Evolutionary conservation across 2,888 invertebrate species (phyloP), one percentile per base, ranked within the genome.

Genomic region (Drosophila formosana): DNA sequence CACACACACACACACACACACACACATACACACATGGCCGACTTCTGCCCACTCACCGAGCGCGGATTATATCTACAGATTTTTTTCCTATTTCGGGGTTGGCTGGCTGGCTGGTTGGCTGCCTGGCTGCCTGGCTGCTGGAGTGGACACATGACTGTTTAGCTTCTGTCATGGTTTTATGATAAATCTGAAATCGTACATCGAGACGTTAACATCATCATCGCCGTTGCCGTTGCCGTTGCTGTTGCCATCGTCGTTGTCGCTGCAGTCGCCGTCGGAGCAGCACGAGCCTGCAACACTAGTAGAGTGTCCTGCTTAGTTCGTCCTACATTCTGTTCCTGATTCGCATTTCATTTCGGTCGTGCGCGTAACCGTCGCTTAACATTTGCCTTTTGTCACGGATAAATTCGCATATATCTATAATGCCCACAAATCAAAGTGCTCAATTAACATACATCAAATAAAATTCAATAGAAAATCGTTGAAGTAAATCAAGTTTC

Each of bases 111-210:
- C 70, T 78, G 82, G 78, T 66, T 77, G 72, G 79, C 64, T 78
- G 73, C 64, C 45, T 53, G 41, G 75, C 68, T 75, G 74, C 72
- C 45, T 53, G 41, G 75, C 68, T 75, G 74, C 72, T 81, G 73
- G 72, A 86, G 70, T 82, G 89, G 83, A 84, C 83, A 86, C 81
- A 90, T 84, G 75, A 74, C 74, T 80, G 82, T 85, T 89, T 84
- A 89, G 89, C 88, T 85, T 75, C 83, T 90, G 90, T 90, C 89
- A 88, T 82, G 90, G 88, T 90, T 90, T 89, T 91, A 90, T 91
- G 90, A 91, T 90, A 91, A 91, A 91, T 91, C 90, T 90, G 82
- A 87, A 89, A 90, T 89, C 82, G 90, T 87, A 90, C 82, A 89
- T 91, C 91, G 89, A 89, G 89, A 88, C 86, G 89, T 82, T 85